Percentiles rank a stretch among this genome's conserved stretches.
Evolutionary conservation across 2,797 vertebrate species (phyloP).

Genomic region (Scarus forsteni): DNA sequence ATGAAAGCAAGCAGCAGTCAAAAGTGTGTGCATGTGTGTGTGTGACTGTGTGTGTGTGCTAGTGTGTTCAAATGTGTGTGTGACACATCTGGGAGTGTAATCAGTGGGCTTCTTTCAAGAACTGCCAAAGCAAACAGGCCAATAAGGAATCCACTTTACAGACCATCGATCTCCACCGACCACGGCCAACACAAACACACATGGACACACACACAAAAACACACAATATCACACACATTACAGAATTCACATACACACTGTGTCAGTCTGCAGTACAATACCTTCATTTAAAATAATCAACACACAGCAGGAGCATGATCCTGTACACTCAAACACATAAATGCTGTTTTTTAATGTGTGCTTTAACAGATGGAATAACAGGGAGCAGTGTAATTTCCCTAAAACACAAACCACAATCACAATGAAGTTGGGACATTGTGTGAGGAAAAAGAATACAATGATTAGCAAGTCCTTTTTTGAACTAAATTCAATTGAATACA

Average conservation of each 20-base stretch:
- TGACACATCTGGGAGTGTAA: conserved; percentile 99
- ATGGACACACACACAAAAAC: conserved; percentile 30
- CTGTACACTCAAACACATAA: conserved; percentile 10
- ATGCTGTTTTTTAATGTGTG: no score
- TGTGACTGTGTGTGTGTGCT: conserved; percentile 37
- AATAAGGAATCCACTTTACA: conserved; percentile 99
- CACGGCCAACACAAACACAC: conserved; percentile 97
- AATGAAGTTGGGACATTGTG: no score
- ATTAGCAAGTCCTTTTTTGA: no score
- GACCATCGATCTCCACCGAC: conserved; percentile 95
- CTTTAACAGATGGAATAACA: no score
- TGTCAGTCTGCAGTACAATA: conserved; percentile 18
- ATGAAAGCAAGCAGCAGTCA: conserved; percentile 62
- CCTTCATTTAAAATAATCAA: conserved; percentile 13
- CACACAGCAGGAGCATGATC: conserved; percentile 18
- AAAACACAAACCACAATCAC: no score
- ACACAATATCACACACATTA: conserved; percentile 17
- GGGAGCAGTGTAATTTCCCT: no score
- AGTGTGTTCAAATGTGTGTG: conserved; percentile 69
- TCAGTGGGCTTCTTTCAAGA: conserved; percentile 96
- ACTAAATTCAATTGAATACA: no score
- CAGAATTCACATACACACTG: neutral
- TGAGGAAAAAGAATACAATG: no score
- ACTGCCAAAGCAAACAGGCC: conserved; percentile 99
- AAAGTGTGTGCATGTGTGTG: conserved; percentile 31